Base-by-base conservation (phyloP, 2,113 vertebrate species). In the Chloroceryle aenea region DNA sequence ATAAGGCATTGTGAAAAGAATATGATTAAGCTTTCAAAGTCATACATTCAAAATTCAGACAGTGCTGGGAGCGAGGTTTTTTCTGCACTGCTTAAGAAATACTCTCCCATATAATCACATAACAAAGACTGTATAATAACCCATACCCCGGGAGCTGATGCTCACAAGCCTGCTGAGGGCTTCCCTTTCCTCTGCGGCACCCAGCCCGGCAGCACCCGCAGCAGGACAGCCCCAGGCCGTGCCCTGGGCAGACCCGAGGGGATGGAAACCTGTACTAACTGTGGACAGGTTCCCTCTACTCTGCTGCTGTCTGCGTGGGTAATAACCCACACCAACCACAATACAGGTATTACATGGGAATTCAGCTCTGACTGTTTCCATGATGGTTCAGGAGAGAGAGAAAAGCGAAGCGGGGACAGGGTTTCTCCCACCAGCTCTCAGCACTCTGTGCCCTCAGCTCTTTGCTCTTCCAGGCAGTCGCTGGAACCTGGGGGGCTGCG, bases 1-100 rank as follows among this genome's bases (percentile, higher is more conserved):
- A 85, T 32, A 83, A 92, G 7, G 90, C 92, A 83, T 14, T 53
- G 88, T 76, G 95, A 62, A 66, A 88, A 72, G 92, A 92, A 88
- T 40, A 77, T 69, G 88, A 96, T 91, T 87, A 83, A 91, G 74
- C 85, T 85, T 58, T 38, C 74, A 12, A 14, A 91, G 87, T 82
- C 82, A 68, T 32, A 91, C 43, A 12, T 52, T 22, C 69, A 27
- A 58, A 81, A 94, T 52, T 38, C 6, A 74, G 85, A 42, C 80
- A 42, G 91, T 1, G 73, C 84, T 78, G 84, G 87, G 40, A 95
- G 56, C 5, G 53, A 81, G 72, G 50, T 29, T 19, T 55, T 73
- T 78, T 87, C 71, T 50, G 40, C 71, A 14, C 68, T 23, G 80
- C 27, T 27, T 43, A 40, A 94, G 72, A 80, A 89, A 68, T 32